Conservation (phyloP, 2,888 invertebrate genomes). For the Ptilodon capucinus region DNA sequence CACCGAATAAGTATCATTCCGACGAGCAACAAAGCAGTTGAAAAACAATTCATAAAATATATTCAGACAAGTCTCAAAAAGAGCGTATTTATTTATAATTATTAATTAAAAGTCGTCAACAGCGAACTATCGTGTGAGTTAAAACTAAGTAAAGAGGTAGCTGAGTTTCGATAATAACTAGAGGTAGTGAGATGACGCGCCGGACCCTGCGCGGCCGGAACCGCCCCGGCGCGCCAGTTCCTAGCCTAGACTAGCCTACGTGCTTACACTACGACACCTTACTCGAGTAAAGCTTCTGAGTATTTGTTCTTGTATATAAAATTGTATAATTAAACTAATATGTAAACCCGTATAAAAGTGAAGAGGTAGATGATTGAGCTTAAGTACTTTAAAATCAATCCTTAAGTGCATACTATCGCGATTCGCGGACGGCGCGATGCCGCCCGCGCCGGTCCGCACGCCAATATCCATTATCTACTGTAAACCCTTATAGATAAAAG, state of each 20-base stretch:
- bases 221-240: constrained; percentile 68
- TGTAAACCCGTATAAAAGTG: constrained; percentile 83
- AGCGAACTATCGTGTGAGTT: constrained; percentile 67
- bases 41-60: constrained; percentile 79
- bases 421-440: constrained; percentile 44
- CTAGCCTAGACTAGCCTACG: constrained; percentile 60
- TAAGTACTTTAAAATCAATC: constrained; percentile 78
- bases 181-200: constrained; percentile 58
- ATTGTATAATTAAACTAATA: constrained; percentile 83
- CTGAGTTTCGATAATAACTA: constrained; percentile 76
- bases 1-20: constrained; percentile 49
- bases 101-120: constrained; percentile 69
- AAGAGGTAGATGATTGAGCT: constrained; percentile 82
- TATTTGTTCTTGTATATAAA: constrained; percentile 80
- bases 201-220: constrained; percentile 74
- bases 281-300: constrained; percentile 82
- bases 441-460: constrained; percentile 28
- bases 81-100: constrained; percentile 52
- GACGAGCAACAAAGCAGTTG: constrained; percentile 65
- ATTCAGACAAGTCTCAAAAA: constrained; percentile 76
- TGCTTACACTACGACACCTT: constrained; percentile 71
- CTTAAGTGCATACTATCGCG: constrained; percentile 63
- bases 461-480: constrained; percentile 46
- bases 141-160: constrained; percentile 81
- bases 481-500: constrained; percentile 71